Base-by-base conservation (phyloP, 2,797 vertebrate species). In the Hippoglossus hippoglossus region DNA sequence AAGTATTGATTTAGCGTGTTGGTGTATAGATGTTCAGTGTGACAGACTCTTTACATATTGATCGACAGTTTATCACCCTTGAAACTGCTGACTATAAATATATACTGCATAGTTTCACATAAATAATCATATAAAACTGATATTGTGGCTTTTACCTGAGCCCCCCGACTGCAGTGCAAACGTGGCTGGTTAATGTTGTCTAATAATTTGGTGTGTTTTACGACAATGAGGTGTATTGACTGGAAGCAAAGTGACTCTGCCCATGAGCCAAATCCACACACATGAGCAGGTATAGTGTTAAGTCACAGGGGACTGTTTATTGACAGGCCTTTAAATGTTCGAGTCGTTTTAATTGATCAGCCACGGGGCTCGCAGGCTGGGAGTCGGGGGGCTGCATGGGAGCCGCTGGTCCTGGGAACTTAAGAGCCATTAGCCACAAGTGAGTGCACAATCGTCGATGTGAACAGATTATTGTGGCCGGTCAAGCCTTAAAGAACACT, bases 341-440 rank as follows among this genome's bases (percentile, higher is more conserved):
- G 86, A 92, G 93, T 94, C 92, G 89, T 95, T 96, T 95, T 89
- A 95, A 96, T 95, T 88, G 95, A 96, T 94, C 94, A 87, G 79
- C 81, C 66, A 92, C 88, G 78, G 93, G 93, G 94, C 91, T 67
- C 72, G 62, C 77, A 26, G 78, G 69, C 86, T 84, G 81, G 39
- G 55, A 75, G 87, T 86, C 76, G 65, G 81, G 85, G 85, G 85
- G 79, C 44, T 86, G 83, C 66, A 71, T 58, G 52, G 65, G 65
- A 73, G 75, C 79, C 79, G 83, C 18, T 76, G 84, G 83, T 84
- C 80, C 53, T 73, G 62, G 83, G 80, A 93, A 93, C 84, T 90
- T 91, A 91, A 94, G 87, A 92, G 89, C 88, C 86, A 94, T 94
- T 94, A 93, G 92, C 90, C 81, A 87, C 89, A 90, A 91, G 88